Evolutionary conservation across 2,113 vertebrate species (phyloP), one percentile per base, ranked within the genome.

Genomic region (Turnix velox): DNA sequence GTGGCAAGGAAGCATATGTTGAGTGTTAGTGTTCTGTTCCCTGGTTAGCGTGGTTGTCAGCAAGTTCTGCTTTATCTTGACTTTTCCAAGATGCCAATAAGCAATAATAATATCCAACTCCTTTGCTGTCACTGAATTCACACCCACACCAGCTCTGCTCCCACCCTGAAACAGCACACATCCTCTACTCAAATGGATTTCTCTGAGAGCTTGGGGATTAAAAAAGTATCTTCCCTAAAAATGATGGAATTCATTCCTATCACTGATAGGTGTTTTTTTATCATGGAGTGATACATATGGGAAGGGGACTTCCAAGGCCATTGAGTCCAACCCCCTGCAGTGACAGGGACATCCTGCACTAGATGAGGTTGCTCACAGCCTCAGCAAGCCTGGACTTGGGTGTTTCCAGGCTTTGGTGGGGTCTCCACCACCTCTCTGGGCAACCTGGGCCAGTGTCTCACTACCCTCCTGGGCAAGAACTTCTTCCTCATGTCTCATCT

Each of bases 91-190:
- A 65, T 94, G 71, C 49, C 62, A 79, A 5, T 87, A 86, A 88
- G 76, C 76, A 92, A n/a, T 74, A 92, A n/a, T 74, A 84, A 90
- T 82, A 92, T 14, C 66, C 72, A 91, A 55, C 49, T 71, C 74
- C 80, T 88, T 78, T 78, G 69, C 83, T 95, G 73, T 90, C 83
- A 63, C 48, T 90, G 88, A 49, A 84, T 90, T 94, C 73, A 96
- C 88, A 57, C 81, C 90, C 89, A 88, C 84, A 74, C 63, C 31
- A 73, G 42, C 83, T 91, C 59, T 22, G 73, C 48, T 63, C 62
- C 59, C 57, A 81, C 72, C 52, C 65, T 84, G 67, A 92, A 88
- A 10, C 61, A 30, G 61, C 72, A 91, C 72, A 91, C 39, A 68
- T 77, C 92, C 37, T 74, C 66, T 88, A 69, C 82, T 81, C 61